Base-by-base conservation (phyloP, 2,888 invertebrate species). In the Philaethria dido region DNA sequence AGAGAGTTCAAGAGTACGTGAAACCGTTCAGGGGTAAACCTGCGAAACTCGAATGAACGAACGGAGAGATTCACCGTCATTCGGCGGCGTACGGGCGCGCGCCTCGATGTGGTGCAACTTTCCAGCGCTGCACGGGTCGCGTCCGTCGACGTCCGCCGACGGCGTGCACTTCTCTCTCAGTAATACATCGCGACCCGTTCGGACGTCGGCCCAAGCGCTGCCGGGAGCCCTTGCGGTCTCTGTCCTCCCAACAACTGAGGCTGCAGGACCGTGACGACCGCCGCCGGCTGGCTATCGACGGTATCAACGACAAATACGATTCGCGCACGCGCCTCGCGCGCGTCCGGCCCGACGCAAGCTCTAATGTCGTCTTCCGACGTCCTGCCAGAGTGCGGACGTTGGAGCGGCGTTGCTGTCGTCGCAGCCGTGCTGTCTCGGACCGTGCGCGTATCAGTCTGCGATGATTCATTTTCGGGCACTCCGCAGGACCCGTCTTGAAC, bases 401-500 rank as follows among this genome's bases (percentile, higher is more conserved):
- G 80, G 77, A 78, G 74, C 73, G 74, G 73, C 74, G 76, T 62
- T 67, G 67, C 76, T 77, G 78, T 75, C 57, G 80, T 79, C 68
- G 76, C 70, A n/a, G 80, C 76, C 76, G 80, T 78, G 77, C 69
- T 71, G 80, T 78, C 81, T 81, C 78, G 77, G 81, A 82, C 83
- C 73, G 81, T 81, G 79, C 77, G 77, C 75, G 81, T 76, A 75
- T 80, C 78, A 75, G 85, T 82, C 80, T 68, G 80, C 81, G 86
- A 83, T 86, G 86, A 78, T 83, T 83, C 79, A 78, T 86, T 80
- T 86, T 88, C 80, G 84, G 86, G 83, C 83, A 84, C 85, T 90
- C 86, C n/a, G 87, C 92, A 90, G 94, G 94, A 94, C 94, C 95
- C 95, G 95, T 95, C 95, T 95, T 95, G 95, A 82, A 81, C 82